Base-by-base conservation (phyloP, 2,113 vertebrate genomes). In the Poeciliopsis occidentalis region DNA sequence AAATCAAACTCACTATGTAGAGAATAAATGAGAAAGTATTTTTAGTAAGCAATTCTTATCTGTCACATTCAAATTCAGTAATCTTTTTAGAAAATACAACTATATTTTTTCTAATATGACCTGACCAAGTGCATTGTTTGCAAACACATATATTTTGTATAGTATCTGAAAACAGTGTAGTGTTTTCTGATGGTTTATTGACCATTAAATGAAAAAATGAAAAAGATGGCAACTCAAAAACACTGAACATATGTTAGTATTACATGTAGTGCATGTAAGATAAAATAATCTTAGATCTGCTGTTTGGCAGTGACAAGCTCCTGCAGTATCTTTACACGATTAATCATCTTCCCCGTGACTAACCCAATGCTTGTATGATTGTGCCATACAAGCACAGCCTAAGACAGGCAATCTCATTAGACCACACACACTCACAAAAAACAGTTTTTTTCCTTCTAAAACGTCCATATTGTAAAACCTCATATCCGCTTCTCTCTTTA, bases 291-390 rank as follows among this genome's bases (percentile, higher is more conserved):
- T 60, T 62, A 70, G 61, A 79, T 84, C 61, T 78, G 83, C 41
- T 76, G 72, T 70, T 76, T 83, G 75, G 73, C 80, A 70, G 61
- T 60, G 84, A 88, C n/a, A 82, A 90, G 82, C 69, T 73, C 81
- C 79, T 80, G 87, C 75, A 34, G 80, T 57, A 84, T 90, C 87
- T 90, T 88, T 80, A 85, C 82, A 79, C 83, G 65, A 76, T 89
- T 92, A 82, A 87, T 92, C 90, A 89, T 91, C 78, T 78, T 78
- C 60, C 27, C 41, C 32, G 31, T 91, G 91, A 93, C 91, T 91
- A 91, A 92, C 32, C n/a, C 79, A 4, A 4, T 4, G 30, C 30
- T 31, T 31, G 30, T 4, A 31, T 64, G 79, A 90, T 76, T 87
- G 76, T 89, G 90, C 90, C 88, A 89, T 85, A 64, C 74, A 84